A percentile compares a stretch with the other conserved stretches of the same genome.
These are phyloP conservation scores for Mus minutoides DNA, from an alignment of 2,797 vertebrate species.

Conservation along the genomic window DNA sequence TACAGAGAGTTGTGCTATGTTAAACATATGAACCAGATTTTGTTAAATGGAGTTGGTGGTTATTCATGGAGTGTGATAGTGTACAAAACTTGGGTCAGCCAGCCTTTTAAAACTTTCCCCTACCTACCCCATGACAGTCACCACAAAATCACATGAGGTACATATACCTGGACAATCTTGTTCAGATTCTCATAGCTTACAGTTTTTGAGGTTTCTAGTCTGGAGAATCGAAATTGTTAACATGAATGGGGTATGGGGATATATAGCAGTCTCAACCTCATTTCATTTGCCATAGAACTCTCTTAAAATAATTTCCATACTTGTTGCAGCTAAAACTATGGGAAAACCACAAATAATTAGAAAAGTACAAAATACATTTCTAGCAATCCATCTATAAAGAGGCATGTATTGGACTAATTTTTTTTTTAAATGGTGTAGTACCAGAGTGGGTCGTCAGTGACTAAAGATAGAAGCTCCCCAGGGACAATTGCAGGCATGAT, in stretches of 20 bases:
- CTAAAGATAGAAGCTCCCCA: not conserved
- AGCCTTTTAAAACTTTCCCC: not conserved
- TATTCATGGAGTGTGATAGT: not conserved
- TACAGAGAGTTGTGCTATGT: not conserved
- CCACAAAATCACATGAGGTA: not conserved
- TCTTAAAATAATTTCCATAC: conserved; percentile 12
- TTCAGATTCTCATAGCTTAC: not conserved
- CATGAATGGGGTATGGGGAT: not conserved
- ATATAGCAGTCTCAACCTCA: not conserved
- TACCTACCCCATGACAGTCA: not conserved
- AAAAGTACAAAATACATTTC: not conserved
- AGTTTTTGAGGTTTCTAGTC: not conserved
- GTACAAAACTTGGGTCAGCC: not conserved
- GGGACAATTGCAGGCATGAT: not conserved
- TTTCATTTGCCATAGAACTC: not conserved
- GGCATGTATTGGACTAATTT: not conserved
- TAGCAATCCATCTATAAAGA: not conserved
- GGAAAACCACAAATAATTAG: conserved; percentile 49
- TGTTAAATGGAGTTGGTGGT: not conserved
- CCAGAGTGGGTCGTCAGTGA: not conserved
- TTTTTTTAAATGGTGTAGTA: not conserved
- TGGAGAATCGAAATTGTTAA: not conserved
- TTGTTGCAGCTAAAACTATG: not conserved
- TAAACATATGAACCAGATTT: not conserved
- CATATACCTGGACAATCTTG: not conserved